These are phyloP conservation scores for Odocoileus virginianus DNA, from an alignment of 2,113 vertebrate genomes.

Conservation along the genomic window DNA sequence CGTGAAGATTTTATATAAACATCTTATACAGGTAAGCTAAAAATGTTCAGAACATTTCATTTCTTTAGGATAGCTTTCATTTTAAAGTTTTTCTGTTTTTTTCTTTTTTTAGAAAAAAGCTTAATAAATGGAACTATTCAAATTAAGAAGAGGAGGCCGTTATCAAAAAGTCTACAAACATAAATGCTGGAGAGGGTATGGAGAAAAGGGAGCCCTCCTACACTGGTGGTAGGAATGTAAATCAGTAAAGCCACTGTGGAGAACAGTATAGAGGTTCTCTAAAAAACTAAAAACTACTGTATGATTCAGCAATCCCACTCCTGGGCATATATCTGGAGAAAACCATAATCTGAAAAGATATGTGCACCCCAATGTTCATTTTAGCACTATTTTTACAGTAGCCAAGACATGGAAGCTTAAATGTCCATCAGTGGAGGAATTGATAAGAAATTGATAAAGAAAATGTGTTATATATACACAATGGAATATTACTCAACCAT, in stretches of 20 bases:
- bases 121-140: background rate
- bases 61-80: slow-evolving; percentile 20
- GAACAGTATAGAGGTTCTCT: background rate
- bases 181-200: background rate
- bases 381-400: background rate
- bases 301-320: background rate
- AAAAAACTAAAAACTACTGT: background rate
- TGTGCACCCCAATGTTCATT: background rate
- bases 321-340: background rate
- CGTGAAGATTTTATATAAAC: background rate
- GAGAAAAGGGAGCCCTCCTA: background rate
- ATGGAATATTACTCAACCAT: background rate
- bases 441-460: background rate
- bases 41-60: background rate
- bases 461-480: background rate
- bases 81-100: background rate
- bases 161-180: background rate
- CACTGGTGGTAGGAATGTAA: background rate
- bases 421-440: rapidly evolving
- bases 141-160: background rate
- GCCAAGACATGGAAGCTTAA: background rate
- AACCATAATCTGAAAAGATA: background rate
- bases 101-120: background rate
- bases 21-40: slow-evolving; percentile 1
- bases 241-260: background rate